Conservation (phyloP, 1,140 invertebrate species). For the Phortica variegata region DNA sequence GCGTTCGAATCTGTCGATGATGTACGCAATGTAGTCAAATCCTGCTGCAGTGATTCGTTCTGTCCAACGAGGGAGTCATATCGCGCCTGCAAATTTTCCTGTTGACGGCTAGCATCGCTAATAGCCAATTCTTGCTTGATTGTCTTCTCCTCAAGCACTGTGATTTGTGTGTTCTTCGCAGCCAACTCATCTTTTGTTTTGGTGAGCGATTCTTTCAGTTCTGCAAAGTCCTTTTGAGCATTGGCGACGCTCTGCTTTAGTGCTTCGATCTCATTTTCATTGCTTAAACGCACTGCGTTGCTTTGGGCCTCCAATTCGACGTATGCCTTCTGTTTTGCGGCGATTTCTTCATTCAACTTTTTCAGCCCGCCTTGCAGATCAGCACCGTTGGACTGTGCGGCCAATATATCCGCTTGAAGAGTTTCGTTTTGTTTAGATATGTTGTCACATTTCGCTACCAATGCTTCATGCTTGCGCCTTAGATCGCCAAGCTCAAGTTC, state of each 20-base stretch:
- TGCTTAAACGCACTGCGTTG: conserved; percentile 20
- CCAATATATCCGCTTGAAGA: conserved; percentile 23
- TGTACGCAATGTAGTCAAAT: conserved; percentile 23
- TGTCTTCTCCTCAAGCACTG: conserved; percentile 25
- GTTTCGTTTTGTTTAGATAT: conserved; percentile 23
- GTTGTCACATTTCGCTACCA: conserved; percentile 26
- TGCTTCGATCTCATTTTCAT: conserved; percentile 24
- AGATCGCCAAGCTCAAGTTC: conserved; percentile 29
- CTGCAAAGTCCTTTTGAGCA: conserved; percentile 56
- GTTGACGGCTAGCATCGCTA: conserved; percentile 29
- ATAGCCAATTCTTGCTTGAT: conserved; percentile 27
- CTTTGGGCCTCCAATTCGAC: conserved; percentile 11
- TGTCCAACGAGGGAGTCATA: conserved; percentile 25
- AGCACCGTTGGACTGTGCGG: conserved; percentile 2
- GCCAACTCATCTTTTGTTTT: conserved; percentile 41
- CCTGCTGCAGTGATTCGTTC: conserved; percentile 30
- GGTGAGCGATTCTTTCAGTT: conserved; percentile 51
- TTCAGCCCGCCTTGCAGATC: conserved; percentile 19
- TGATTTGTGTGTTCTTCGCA: conserved; percentile 35
- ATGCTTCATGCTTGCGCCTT: conserved; percentile 21
- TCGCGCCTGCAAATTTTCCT: conserved; percentile 32
- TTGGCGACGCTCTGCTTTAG: conserved; percentile 25
- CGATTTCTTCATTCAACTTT: conserved; percentile 27
- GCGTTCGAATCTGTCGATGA: conserved; percentile 33
- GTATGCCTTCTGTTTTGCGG: conserved; percentile 26